Percentiles rank a stretch among this genome's conserved stretches.
These are phyloP conservation scores for Cyanistes caeruleus DNA, from an alignment of 2,113 vertebrate genomes.

Conservation along the genomic window DNA sequence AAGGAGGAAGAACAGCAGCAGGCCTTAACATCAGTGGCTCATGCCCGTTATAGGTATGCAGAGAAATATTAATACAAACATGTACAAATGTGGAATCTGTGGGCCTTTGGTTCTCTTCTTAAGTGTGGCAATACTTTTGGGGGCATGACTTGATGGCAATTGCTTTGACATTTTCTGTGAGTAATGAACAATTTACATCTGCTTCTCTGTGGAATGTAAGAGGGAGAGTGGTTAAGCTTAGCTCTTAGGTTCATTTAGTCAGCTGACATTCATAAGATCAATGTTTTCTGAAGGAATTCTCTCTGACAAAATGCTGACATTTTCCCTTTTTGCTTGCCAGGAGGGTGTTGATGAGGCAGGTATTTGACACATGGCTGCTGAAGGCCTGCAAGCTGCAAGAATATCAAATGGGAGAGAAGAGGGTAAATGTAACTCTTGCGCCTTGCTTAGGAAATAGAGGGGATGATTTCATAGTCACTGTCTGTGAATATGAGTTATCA, in stretches of 20 bases:
- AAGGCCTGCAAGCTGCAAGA: slow-evolving; percentile 71
- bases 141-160: neutral
- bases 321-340: slow-evolving; percentile 40
- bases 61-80: neutral
- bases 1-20: slow-evolving; percentile 77
- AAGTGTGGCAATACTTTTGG: neutral
- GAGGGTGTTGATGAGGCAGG: slow-evolving; percentile 59
- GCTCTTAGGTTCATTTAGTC: neutral
- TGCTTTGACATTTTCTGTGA: neutral
- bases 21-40: slow-evolving; percentile 61
- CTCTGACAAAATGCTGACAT: neutral
- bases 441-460: neutral
- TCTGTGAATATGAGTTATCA: neutral
- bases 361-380: slow-evolving; percentile 82
- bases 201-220: neutral
- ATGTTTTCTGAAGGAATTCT: neutral
- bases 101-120: neutral
- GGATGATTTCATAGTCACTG: neutral
- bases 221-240: neutral
- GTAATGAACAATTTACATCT: neutral
- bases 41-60: slow-evolving; percentile 75
- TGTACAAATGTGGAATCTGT: neutral
- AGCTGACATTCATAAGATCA: neutral
- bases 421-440: slow-evolving; percentile 65
- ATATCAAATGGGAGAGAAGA: slow-evolving; percentile 74